A percentile compares a stretch with the other conserved stretches of the same genome.
phyloP scores from a whole-genome alignment of 2,888 invertebrate genomes.

The Drosophila monieri region DNA sequence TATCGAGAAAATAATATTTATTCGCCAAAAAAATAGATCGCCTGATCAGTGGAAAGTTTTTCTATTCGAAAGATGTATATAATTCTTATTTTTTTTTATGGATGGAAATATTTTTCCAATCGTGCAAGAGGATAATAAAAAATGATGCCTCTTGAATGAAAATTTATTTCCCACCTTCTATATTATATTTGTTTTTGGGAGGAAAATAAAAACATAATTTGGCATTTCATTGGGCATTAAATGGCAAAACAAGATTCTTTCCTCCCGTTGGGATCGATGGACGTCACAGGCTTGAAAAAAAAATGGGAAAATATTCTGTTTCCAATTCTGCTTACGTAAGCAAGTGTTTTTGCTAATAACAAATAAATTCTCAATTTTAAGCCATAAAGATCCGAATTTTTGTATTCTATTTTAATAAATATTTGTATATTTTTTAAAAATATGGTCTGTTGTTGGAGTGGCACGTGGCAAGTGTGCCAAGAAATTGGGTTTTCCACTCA shows the following conservation, averaged over 20 bases:
- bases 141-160: conserved; percentile 31
- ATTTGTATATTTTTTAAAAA: conserved; percentile 11
- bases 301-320: conserved; percentile 38
- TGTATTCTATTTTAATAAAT: conserved; percentile 27
- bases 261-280: conserved; percentile 18
- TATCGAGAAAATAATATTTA: conserved; percentile 10
- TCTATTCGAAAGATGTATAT: conserved; percentile 15
- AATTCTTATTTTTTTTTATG: neutral
- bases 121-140: conserved; percentile 40
- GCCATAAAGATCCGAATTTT: conserved; percentile 55
- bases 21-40: conserved; percentile 9
- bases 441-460: conserved; percentile 27
- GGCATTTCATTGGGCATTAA: conserved; percentile 34
- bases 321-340: conserved; percentile 65
- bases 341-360: conserved; percentile 59
- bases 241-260: conserved; percentile 43
- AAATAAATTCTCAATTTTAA: conserved; percentile 76
- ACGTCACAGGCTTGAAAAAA: conserved; percentile 59
- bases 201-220: conserved; percentile 41
- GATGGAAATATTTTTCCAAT: conserved; percentile 24
- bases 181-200: conserved; percentile 13
- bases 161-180: conserved; percentile 28
- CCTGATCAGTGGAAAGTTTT: conserved; percentile 46
- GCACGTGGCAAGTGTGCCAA: conserved; percentile 42
- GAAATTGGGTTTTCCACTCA: neutral